Conservation (phyloP, 2,113 vertebrate species). For the Buteo buteo region DNA sequence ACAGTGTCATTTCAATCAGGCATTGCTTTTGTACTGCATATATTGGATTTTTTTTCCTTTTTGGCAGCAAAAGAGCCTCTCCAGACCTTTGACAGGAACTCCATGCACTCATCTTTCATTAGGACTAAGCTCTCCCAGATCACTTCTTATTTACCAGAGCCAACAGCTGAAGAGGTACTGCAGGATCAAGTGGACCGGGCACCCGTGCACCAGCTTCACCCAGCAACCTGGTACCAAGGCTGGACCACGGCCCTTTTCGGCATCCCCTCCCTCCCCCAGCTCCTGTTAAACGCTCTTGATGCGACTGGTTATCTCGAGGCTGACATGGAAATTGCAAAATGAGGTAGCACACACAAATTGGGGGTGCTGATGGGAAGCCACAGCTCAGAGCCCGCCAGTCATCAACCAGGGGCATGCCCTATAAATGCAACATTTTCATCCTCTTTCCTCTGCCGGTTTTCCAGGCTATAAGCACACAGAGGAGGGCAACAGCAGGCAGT, state of each 20-base stretch:
- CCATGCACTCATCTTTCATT: not conserved
- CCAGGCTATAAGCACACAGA: not conserved
- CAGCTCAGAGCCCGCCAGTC: not conserved
- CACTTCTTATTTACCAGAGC: not conserved
- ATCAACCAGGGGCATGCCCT: not conserved
- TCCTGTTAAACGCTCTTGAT: not conserved
- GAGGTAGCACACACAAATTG: not conserved
- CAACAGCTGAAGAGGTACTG: not conserved
- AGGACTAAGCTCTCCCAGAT: not conserved
- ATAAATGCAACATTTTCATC: not conserved
- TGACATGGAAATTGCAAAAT: not conserved
- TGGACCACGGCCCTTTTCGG: rapidly evolving
- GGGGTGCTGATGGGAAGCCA: not conserved
- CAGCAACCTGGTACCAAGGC: not conserved
- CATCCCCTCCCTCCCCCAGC: rapidly evolving
- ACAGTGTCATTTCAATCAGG: not conserved
- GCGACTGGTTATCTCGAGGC: not conserved
- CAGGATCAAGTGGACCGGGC: not conserved
- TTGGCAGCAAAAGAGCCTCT: not conserved
- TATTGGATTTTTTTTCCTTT: not conserved
- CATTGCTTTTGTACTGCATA: not conserved
- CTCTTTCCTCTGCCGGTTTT: not conserved
- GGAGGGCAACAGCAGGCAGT: not conserved
- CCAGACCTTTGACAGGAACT: not conserved
- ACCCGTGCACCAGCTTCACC: not conserved